Conservation (phyloP, 2,888 invertebrate genomes). For the Dasypolia templi region DNA sequence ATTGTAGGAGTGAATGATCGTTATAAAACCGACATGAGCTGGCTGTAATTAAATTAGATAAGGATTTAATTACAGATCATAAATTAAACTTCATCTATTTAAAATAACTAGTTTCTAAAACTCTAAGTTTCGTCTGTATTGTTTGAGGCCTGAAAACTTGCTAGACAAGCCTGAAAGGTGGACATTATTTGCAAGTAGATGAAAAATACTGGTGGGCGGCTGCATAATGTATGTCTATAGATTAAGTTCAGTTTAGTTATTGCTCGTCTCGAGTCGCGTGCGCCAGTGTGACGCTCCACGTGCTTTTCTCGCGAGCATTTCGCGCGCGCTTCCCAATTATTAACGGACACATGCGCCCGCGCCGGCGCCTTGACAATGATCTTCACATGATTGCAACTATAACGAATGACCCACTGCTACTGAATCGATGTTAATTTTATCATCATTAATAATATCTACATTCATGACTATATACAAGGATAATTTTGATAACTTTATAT, state of each 20-base stretch:
- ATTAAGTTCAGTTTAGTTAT: conserved; percentile 52
- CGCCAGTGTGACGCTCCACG: conserved; percentile 57
- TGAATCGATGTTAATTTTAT: conserved; percentile 55
- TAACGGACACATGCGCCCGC: conserved; percentile 66
- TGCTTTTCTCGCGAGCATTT: conserved; percentile 66
- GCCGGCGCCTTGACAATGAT: conserved; percentile 84
- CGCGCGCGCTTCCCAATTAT: conserved; percentile 72
- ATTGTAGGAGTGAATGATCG: conserved; percentile 27
- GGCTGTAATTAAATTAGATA: conserved; percentile 17
- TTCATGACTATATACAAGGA: conserved; percentile 42
- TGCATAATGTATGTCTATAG: conserved; percentile 8
- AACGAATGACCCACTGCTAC: conserved; percentile 62
- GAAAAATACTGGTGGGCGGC: conserved; percentile 17
- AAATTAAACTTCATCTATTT: background rate
- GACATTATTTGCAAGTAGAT: background rate
- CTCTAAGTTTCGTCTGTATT: background rate
- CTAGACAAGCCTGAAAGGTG: background rate
- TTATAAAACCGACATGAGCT: conserved; percentile 16
- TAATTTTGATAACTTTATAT: conserved; percentile 36
- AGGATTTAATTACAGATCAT: conserved; percentile 15
- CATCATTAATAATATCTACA: conserved; percentile 46
- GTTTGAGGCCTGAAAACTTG: background rate
- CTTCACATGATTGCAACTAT: conserved; percentile 72
- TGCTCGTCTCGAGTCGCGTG: conserved; percentile 59
- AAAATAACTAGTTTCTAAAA: background rate